A percentile compares a stretch with the other conserved stretches of the same genome.
phyloP scores from a whole-genome alignment of 2,113 vertebrate genomes.

The Ailuropoda melanoleuca region DNA sequence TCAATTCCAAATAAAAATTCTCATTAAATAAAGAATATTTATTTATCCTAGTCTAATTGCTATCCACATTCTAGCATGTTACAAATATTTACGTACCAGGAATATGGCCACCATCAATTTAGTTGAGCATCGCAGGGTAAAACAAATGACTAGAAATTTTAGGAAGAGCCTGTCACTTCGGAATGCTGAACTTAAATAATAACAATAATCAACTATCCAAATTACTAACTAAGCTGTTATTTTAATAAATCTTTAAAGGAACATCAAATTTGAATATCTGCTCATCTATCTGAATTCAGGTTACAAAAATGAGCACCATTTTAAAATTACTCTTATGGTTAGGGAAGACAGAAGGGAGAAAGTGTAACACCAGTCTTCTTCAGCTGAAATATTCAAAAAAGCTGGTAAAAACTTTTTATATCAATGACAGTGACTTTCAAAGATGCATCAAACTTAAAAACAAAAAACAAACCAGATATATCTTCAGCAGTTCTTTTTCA shows the following conservation, averaged over 20 bases:
- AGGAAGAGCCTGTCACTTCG: constrained; percentile 34
- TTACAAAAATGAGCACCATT: constrained; percentile 40
- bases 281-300: constrained; percentile 35
- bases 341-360: background rate
- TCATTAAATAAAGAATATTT: background rate
- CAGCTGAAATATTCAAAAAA: background rate
- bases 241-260: constrained; percentile 41
- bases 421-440: constrained; percentile 13
- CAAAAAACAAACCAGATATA: constrained; percentile 14
- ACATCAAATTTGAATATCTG: constrained; percentile 3
- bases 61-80: background rate
- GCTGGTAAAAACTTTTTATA: background rate
- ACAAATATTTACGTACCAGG: background rate
- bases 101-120: background rate
- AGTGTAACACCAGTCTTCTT: background rate
- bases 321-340: constrained; percentile 46
- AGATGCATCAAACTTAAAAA: constrained; percentile 28
- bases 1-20: constrained; percentile 50
- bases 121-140: background rate
- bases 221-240: constrained; percentile 8
- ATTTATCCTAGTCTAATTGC: background rate
- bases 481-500: background rate
- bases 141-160: constrained; percentile 38
- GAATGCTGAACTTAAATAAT: constrained; percentile 18
- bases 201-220: background rate